phyloP scores from a whole-genome alignment of 2,113 vertebrate genomes.

The Dicentrarchus labrax region DNA sequence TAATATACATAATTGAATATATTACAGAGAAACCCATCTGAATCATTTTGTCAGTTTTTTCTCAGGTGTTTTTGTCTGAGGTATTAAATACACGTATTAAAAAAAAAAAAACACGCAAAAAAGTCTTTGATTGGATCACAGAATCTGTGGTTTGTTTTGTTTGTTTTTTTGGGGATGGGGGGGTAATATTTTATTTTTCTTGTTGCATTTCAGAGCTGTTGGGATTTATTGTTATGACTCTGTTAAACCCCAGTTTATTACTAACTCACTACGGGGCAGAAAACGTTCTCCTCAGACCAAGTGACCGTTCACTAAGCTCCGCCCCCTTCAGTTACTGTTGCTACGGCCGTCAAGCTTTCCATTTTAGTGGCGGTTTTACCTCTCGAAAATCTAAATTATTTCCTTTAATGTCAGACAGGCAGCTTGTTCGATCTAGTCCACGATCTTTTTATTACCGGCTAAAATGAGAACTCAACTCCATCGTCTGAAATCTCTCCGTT shows the following conservation, averaged over 20 bases:
- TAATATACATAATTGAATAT: constrained; percentile 86
- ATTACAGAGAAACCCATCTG: constrained; percentile 73
- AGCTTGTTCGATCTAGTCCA: no score
- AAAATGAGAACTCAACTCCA: no score
- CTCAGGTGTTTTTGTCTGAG: constrained; percentile 84
- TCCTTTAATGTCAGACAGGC: no score
- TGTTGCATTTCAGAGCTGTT: background rate
- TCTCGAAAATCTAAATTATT: no score
- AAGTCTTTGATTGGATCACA: constrained; percentile 55
- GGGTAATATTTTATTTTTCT: constrained; percentile 45
- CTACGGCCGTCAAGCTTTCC: background rate
- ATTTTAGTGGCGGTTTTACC: background rate
- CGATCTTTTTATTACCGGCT: no score
- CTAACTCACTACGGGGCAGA: constrained; percentile 6
- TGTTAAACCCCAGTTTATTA: constrained; percentile 20
- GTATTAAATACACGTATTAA: constrained; percentile 69
- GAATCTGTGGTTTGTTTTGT: constrained; percentile 58
- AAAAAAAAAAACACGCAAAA: constrained; percentile 45
- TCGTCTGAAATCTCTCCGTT: no score
- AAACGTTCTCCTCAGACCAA: background rate
- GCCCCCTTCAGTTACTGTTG: background rate
- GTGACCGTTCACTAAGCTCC: constrained; percentile 39
- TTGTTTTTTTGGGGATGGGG: background rate
- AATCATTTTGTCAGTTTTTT: constrained; percentile 81
- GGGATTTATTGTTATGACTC: constrained; percentile 7